Evolutionary conservation across 2,797 vertebrate genomes (phyloP).

Genomic region (Acestrorhynchus altus): DNA sequence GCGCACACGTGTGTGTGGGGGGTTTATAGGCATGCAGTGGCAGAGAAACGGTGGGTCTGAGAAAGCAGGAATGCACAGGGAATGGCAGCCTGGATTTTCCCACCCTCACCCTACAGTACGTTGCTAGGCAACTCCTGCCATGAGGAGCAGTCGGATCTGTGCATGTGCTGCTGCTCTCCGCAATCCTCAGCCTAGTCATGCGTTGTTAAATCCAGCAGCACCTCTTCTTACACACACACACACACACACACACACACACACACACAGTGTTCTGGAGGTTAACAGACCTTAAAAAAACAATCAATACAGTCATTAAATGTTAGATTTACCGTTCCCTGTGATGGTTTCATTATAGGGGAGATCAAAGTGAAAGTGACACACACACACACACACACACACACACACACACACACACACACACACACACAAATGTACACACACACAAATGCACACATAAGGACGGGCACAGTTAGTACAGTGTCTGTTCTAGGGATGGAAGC

Average conservation of each 20-base stretch:
- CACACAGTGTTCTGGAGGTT: slow-evolving; percentile 22
- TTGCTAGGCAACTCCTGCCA: slow-evolving; percentile 78
- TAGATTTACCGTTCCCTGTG: background rate
- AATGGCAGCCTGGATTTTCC: slow-evolving; percentile 64
- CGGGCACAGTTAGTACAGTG: no score
- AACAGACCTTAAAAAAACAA: slow-evolving; percentile 41
- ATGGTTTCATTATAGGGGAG: slow-evolving; percentile 21
- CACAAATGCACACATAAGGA: background rate
- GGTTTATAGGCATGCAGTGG: slow-evolving; percentile 56
- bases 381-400: background rate
- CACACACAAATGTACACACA: background rate
- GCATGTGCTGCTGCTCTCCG: slow-evolving; percentile 45
- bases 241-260: slow-evolving; percentile 9
- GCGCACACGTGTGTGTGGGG: background rate
- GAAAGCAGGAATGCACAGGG: slow-evolving; percentile 43
- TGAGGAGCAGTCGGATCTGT: slow-evolving; percentile 44
- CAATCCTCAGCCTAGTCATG: slow-evolving; percentile 66
- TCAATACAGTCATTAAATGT: slow-evolving; percentile 38
- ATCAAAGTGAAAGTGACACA: background rate
- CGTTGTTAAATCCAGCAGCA: slow-evolving; percentile 58
- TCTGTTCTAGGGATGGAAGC: no score
- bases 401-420: no score
- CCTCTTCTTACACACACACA: slow-evolving; percentile 39
- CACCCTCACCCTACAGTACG: slow-evolving; percentile 64
- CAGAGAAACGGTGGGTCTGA: slow-evolving; percentile 46